Conservation (phyloP, 2,113 vertebrate species). For the Puma concolor region DNA sequence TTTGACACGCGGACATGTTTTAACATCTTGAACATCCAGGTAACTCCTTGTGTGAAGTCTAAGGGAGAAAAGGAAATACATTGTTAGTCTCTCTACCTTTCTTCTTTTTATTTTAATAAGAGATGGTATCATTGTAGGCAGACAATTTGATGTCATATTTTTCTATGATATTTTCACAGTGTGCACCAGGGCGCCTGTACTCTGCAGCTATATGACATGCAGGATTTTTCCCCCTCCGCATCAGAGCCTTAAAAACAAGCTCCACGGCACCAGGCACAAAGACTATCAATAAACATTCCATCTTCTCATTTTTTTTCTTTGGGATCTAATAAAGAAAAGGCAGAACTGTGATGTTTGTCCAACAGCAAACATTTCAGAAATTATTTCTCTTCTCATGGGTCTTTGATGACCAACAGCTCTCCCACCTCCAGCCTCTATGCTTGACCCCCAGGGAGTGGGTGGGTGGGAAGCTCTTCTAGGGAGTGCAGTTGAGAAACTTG, state of each 20-base stretch:
- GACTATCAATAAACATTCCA: conserved; percentile 84
- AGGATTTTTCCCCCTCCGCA: conserved; percentile 69
- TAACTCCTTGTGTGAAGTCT: conserved; percentile 75
- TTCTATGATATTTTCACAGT: conserved; percentile 85
- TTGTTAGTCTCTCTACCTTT: conserved; percentile 80
- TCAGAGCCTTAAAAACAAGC: conserved; percentile 82
- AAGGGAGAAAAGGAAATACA: conserved; percentile 61
- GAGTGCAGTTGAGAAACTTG: conserved; percentile 55
- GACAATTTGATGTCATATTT: conserved; percentile 85
- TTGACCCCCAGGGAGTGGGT: not conserved
- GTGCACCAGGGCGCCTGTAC: conserved; percentile 80
- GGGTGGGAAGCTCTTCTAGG: conserved; percentile 21
- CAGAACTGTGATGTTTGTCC: conserved; percentile 78
- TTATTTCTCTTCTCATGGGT: conserved; percentile 70
- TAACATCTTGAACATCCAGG: conserved; percentile 75
- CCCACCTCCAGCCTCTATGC: conserved; percentile 45
- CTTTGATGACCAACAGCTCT: conserved; percentile 68
- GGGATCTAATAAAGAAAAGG: conserved; percentile 83
- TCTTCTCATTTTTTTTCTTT: conserved; percentile 83
- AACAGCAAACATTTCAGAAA: conserved; percentile 76
- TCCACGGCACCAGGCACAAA: conserved; percentile 75
- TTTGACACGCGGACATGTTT: conserved; percentile 66
- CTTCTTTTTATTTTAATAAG: conserved; percentile 76
- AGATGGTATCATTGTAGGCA: conserved; percentile 79
- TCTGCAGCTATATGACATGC: conserved; percentile 81